Percentiles rank a stretch among this genome's conserved stretches.
Conservation (phyloP, 2,113 vertebrate genomes). For the Tursiops truncatus region DNA sequence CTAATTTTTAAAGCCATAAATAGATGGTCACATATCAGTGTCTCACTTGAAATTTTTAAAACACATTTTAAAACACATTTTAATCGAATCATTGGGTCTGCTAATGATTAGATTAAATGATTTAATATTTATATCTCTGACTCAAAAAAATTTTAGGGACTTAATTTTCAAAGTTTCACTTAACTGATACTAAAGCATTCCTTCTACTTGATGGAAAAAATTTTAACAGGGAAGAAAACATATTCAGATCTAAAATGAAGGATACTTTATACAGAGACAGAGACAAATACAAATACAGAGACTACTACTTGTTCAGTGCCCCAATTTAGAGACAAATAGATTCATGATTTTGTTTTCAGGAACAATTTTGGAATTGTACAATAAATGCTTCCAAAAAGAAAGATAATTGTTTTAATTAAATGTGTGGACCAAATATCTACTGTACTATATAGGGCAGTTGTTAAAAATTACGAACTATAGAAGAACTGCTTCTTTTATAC, state of each 20-base stretch:
- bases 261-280: not conserved
- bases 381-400: constrained; percentile 16
- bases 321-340: not conserved
- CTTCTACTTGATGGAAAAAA: not conserved
- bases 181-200: constrained; percentile 6
- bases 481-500: not conserved
- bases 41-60: not conserved
- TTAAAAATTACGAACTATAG: constrained; percentile 27
- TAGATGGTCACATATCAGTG: not conserved
- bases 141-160: not conserved
- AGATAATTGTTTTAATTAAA: constrained; percentile 44
- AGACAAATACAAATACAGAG: not conserved
- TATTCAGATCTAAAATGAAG: not conserved
- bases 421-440: not conserved
- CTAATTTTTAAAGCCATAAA: constrained; percentile 20
- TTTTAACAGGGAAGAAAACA: not conserved
- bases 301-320: not conserved
- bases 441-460: not conserved
- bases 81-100: not conserved
- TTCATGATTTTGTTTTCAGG: not conserved
- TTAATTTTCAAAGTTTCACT: constrained; percentile 22
- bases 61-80: constrained; percentile 11
- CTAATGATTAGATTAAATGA: not conserved
- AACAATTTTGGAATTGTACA: not conserved
- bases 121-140: not conserved